phyloP scores from a whole-genome alignment of 2,888 invertebrate species.

The Caenorhabditis macrosperma region DNA sequence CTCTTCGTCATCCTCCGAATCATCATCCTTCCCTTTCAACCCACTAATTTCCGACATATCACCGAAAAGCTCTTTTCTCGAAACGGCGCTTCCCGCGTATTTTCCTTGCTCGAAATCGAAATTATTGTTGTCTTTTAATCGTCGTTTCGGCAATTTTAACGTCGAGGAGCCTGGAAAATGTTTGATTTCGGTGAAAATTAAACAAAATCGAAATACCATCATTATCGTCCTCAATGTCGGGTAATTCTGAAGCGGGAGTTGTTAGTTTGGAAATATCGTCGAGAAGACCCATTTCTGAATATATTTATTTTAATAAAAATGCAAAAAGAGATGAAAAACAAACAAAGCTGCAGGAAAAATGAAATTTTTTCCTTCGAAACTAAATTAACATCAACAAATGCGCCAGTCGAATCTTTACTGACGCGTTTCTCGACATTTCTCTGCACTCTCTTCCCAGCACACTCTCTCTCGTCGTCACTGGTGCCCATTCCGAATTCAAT shows the following conservation, averaged over 20 bases:
- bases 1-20: conserved; percentile 25
- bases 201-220: conserved; percentile 34
- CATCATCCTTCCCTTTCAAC: conserved; percentile 18
- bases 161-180: conserved; percentile 12
- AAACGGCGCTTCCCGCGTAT: conserved; percentile 56
- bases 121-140: neutral
- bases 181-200: neutral
- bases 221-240: conserved; percentile 67
- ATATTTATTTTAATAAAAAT: neutral
- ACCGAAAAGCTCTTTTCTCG: conserved; percentile 60
- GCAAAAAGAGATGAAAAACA: neutral
- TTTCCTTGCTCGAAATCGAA: conserved; percentile 57
- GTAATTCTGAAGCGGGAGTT: conserved; percentile 62
- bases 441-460: neutral
- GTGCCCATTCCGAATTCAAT: neutral
- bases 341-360: neutral
- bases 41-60: conserved; percentile 53
- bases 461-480: neutral
- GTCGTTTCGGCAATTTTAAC: conserved; percentile 8
- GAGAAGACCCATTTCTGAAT: conserved; percentile 63
- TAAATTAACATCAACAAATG: neutral
- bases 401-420: neutral
- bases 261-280: conserved; percentile 65
- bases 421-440: neutral
- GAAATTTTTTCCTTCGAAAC: too few species aligned